Conservation (phyloP, 2,113 vertebrate genomes). For the Cacatua alba region DNA sequence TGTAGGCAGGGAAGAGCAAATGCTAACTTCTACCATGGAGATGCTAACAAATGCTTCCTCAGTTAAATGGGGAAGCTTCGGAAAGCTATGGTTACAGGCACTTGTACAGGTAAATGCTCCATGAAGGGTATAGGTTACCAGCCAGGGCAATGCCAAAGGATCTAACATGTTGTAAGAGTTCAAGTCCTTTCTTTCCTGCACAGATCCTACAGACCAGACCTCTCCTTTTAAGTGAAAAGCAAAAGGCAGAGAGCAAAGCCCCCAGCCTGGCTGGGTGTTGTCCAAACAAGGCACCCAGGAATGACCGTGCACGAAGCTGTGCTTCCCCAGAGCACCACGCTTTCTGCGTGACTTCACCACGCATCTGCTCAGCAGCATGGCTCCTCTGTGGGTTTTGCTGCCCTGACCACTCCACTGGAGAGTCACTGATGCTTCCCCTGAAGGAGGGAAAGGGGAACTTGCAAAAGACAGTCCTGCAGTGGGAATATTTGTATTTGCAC, state of each 20-base stretch:
- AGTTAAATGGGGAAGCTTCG: background rate
- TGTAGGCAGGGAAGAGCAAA: background rate
- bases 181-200: background rate
- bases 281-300: background rate
- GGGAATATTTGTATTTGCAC: background rate
- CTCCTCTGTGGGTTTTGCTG: background rate
- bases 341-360: background rate
- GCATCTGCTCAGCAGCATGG: background rate
- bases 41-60: background rate
- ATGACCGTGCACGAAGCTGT: background rate
- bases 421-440: background rate
- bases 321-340: background rate
- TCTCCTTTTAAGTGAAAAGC: background rate
- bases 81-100: background rate
- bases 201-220: background rate
- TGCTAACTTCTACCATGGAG: background rate
- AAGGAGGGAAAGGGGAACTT: constrained; percentile 18
- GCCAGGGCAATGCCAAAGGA: background rate
- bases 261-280: background rate
- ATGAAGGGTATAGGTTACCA: background rate
- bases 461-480: background rate
- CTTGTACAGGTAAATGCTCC: background rate
- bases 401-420: background rate
- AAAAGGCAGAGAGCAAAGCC: background rate
- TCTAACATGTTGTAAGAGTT: background rate